Evolutionary conservation across 2,797 vertebrate species (phyloP), one percentile per base, ranked within the genome.

Genomic region (Rhodeus uyekii): DNA sequence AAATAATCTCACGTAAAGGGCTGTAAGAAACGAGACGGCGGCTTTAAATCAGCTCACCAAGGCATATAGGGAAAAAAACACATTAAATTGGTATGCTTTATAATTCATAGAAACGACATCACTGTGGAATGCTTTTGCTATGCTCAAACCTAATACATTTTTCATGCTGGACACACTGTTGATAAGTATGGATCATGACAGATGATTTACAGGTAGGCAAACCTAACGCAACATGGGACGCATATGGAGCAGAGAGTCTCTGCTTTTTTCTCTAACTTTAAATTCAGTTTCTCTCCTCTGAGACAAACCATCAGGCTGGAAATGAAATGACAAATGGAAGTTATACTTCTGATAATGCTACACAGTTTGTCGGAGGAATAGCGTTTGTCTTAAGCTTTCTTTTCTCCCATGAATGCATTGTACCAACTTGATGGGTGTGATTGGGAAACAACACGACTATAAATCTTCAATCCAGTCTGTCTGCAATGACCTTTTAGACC

Each of bases 391-490:
- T 80, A 71, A 80, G 71, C 64, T 71, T 55, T 58, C 27, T 44
- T 80, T 67, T 73, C 61, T 72, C 36, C 36, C 16, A 61, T 82
- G 80, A 83, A 77, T 69, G 82, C 64, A 75, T 71, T 75, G 42
- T 74, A 83, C 82, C 81, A 79, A 4, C 16, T 69, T 84, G 82
- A 84, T 71, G 53, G 88, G 80, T 83, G 85, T 69, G 69, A 81
- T 69, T 46, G 81, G 78, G 76, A 65, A 64, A 83, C 72, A 32
- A 69, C 78, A 7, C 16, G 44, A 74, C 71, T 82, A 46, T 88
- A 86, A 87, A 89, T 88, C 85, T 80, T 86, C 75, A 48, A 69
- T 68, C 71, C 80, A 36, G 76, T 76, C 80, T 87, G 72, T 81
- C 65, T 1, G 39, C 50, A 79, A 60, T 55, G 58, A 83, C 65